Evolutionary conservation across 2,888 invertebrate species (phyloP).

Genomic region (Sarcophaga carnaria): DNA sequence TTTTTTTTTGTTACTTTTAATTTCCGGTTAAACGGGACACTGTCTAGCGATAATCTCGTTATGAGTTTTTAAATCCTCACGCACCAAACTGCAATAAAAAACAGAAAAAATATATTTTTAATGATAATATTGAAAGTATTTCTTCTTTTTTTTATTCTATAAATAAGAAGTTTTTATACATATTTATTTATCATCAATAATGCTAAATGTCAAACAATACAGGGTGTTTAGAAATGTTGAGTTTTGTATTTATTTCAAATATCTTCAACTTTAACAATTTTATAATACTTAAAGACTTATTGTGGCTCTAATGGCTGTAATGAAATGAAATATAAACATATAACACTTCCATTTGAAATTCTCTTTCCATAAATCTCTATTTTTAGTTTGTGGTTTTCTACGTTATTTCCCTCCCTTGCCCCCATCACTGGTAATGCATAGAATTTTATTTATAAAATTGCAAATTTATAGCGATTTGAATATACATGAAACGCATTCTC

Average conservation of each 20-base stretch:
- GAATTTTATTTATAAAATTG: conserved; percentile 25
- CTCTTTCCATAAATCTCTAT: no score
- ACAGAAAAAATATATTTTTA: conserved; percentile 19
- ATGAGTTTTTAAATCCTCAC: conserved; percentile 41
- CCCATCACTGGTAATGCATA: neutral
- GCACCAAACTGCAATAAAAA: conserved; percentile 36
- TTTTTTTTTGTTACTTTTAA: conserved; percentile 12
- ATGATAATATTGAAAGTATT: conserved; percentile 19
- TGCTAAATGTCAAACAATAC: neutral
- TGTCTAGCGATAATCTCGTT: conserved; percentile 20
- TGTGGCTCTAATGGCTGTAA: no score
- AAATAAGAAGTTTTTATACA: no score
- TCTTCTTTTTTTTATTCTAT: neutral
- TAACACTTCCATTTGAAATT: no score
- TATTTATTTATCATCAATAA: neutral
- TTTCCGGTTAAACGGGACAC: conserved; percentile 43
- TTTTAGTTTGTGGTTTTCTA: no score
- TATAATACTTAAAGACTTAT: no score
- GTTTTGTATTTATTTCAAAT: neutral
- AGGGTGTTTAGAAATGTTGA: neutral
- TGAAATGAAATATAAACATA: no score
- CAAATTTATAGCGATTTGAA: conserved; percentile 26
- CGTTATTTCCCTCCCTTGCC: no score
- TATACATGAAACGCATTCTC: neutral
- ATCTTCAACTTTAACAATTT: no score